Evolutionary conservation across 2,797 vertebrate genomes (phyloP), one percentile per base, ranked within the genome.

Genomic region (Ataeniobius toweri): DNA sequence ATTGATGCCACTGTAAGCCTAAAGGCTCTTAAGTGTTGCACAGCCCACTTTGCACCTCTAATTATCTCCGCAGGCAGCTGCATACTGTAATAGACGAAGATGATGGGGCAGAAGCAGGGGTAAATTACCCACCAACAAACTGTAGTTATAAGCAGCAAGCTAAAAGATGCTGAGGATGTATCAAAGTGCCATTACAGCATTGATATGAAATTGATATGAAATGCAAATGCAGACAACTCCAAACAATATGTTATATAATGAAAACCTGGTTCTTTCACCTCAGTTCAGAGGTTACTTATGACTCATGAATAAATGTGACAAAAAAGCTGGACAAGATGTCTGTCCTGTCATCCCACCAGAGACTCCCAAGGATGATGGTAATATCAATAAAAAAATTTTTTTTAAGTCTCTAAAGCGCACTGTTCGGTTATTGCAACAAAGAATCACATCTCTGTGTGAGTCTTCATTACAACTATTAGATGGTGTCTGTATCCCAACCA

Each of bases 61-160:
- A 93, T 93, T 86, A 92, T 73, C 76, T 7, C n/a, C 63, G 85
- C 75, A 83, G 83, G 75, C 85, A 73, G 86, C 90, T 88, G 82
- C 73, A 79, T 81, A n/a, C 77, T 65, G 82, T 77, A 87, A 88
- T 75, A 89, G 73, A 84, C 55, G 81, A 88, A 87, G 87, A 91
- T 91, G 85, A 92, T 75, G 85, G 77, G 83, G 39, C 51, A 74
- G 76, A 63, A 26, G 74, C 56, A 20, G 74, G 77, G 81, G 83
- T 74, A 85, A 89, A 91, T 86, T 77, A 88, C 82, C 85, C 81
- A 74, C 76, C 79, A 68, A 82, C 83, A 76, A 31, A 51, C 63
- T 76, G 73, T 79, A 82, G 68, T 81, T 86, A 80, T 82, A 53
- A 48, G 74, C 75, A 14, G 16, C 1, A 20, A 59, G 73, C 80